Evolutionary conservation across 2,888 invertebrate genomes (phyloP).

Genomic region (Steinernema hermaphroditum): DNA sequence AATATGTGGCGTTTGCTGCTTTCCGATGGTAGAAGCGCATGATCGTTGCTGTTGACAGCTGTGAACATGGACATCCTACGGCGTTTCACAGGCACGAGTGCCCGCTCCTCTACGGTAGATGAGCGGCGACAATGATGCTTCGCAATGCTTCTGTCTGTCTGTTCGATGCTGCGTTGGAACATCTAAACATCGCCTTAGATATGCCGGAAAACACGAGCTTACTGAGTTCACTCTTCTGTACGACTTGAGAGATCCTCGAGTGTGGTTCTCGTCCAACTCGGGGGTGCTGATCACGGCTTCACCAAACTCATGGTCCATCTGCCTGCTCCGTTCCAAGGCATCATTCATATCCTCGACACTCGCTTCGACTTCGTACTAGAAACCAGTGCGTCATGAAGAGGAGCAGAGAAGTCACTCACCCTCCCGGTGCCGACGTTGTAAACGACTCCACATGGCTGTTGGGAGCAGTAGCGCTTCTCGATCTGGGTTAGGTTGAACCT

Average conservation of each 20-base stretch:
- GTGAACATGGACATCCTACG: too few relatives aligned
- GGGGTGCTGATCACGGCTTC: neutral
- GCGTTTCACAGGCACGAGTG: too few relatives aligned
- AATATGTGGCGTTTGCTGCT: neutral
- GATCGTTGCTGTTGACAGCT: too few relatives aligned
- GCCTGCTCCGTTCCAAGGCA: neutral
- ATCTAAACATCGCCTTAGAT: too few relatives aligned
- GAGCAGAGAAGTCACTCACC: neutral
- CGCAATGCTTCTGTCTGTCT: too few relatives aligned
- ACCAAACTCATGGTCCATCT: neutral
- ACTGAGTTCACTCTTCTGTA: neutral
- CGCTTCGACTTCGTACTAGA: neutral
- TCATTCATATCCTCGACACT: neutral
- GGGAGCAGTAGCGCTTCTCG: neutral
- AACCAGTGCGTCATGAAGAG: neutral
- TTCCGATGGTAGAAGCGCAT: too few relatives aligned
- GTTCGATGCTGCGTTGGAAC: too few relatives aligned
- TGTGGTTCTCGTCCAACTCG: neutral
- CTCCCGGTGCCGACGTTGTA: neutral
- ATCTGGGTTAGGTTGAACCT: neutral
- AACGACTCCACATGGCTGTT: neutral
- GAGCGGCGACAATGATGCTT: too few relatives aligned
- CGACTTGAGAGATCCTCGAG: neutral
- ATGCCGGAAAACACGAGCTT: neutral
- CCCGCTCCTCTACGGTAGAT: too few relatives aligned